Percentiles rank a stretch among this genome's conserved stretches.
Conservation (phyloP, 2,113 vertebrate species). For the Otus sunia region DNA sequence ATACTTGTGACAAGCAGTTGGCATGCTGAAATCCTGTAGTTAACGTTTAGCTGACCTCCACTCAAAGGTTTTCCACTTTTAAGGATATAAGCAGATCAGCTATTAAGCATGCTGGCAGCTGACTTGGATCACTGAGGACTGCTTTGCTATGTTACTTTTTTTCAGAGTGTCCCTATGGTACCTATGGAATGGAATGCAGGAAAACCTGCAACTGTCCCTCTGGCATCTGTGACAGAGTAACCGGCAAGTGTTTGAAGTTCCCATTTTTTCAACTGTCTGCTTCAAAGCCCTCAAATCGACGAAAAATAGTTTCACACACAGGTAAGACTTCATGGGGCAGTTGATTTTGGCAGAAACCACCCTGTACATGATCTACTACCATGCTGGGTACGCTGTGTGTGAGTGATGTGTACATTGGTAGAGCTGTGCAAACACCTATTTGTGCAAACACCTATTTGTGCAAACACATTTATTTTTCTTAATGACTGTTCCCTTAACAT, state of each 20-base stretch:
- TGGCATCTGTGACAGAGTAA: slow-evolving; percentile 91
- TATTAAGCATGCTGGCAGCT: background rate
- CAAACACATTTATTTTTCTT: background rate
- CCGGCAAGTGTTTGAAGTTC: slow-evolving; percentile 88
- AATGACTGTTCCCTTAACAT: background rate
- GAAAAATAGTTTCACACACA: slow-evolving; percentile 73
- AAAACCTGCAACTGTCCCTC: slow-evolving; percentile 89
- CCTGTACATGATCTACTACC: background rate
- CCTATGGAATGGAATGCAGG: slow-evolving; percentile 90
- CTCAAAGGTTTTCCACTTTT: background rate
- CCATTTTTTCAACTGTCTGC: slow-evolving; percentile 85
- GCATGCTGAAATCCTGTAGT: background rate
- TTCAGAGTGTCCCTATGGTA: slow-evolving; percentile 93
- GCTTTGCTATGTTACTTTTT: background rate
- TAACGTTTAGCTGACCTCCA: background rate
- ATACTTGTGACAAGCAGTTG: background rate
- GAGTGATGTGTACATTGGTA: background rate
- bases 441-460: background rate
- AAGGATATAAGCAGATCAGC: background rate
- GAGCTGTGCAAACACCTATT: background rate
- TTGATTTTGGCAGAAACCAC: background rate
- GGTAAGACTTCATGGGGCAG: slow-evolving; percentile 68
- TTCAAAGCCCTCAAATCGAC: slow-evolving; percentile 71
- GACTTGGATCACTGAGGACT: background rate
- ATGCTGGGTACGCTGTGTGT: accelerated